A percentile compares a stretch with the other conserved stretches of the same genome.
These are phyloP conservation scores for Blastobasis lacticolella DNA, from an alignment of 2,888 invertebrate species.

Conservation along the genomic window DNA sequence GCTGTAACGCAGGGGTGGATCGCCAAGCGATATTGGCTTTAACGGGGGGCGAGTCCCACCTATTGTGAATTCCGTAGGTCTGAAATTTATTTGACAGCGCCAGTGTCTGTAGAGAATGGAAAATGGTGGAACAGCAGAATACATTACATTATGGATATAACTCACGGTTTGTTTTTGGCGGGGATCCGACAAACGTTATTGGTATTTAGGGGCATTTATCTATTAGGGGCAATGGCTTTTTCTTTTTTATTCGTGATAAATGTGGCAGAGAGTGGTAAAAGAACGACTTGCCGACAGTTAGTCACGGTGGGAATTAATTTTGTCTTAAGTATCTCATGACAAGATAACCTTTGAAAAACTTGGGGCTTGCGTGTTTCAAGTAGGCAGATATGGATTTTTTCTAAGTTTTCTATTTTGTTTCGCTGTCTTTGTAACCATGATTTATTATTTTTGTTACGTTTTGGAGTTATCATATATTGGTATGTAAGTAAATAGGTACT, in stretches of 20 bases:
- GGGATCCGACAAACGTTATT: slow-evolving; percentile 72
- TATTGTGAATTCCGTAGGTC: slow-evolving; percentile 69
- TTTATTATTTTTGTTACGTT: too few species aligned
- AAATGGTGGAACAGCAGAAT: slow-evolving; percentile 70
- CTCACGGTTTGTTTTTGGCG: slow-evolving; percentile 74
- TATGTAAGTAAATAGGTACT: too few species aligned
- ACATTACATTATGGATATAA: slow-evolving; percentile 68
- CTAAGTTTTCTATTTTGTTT: too few species aligned
- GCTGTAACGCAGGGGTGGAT: slow-evolving; percentile 31
- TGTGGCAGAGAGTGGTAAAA: slow-evolving; percentile 46
- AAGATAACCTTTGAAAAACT: slow-evolving; percentile 12
- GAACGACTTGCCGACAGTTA: slow-evolving; percentile 55
- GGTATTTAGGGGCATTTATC: slow-evolving; percentile 68
- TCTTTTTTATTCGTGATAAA: slow-evolving; percentile 46
- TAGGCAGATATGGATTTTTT: background rate
- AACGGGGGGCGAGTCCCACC: slow-evolving; percentile 51
- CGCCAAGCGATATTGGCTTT: slow-evolving; percentile 56
- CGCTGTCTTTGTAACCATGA: too few species aligned
- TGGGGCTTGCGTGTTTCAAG: background rate
- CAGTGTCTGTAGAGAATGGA: slow-evolving; percentile 73
- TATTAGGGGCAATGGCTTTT: slow-evolving; percentile 57
- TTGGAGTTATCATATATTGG: too few species aligned
- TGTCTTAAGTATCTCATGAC: slow-evolving; percentile 37
- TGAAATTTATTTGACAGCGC: slow-evolving; percentile 73
- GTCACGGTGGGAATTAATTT: slow-evolving; percentile 60